These are phyloP conservation scores for Heliocidaris tuberculata DNA, from an alignment of 35 echinoderm and acorn worm genomes.

Conservation along the genomic window DNA sequence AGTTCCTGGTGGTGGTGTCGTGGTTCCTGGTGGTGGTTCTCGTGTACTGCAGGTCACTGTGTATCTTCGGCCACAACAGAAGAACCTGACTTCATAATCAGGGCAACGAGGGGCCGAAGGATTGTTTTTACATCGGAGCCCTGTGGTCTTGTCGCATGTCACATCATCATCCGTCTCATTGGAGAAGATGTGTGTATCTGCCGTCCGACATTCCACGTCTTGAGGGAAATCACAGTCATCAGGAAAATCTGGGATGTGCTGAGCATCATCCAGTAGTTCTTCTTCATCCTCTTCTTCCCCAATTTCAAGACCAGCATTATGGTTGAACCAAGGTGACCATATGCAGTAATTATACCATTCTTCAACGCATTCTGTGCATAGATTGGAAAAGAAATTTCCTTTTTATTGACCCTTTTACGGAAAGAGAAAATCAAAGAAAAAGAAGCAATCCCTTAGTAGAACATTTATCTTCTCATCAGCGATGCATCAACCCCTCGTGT, in stretches of 20 bases:
- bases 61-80: conserved; percentile 8
- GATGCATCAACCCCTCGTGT: no score
- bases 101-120: neutral
- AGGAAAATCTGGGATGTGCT: neutral
- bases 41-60: neutral
- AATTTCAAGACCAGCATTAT: neutral
- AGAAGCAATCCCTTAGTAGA: no score
- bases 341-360: neutral
- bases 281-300: neutral
- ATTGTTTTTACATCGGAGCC: neutral
- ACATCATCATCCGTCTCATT: neutral
- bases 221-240: neutral
- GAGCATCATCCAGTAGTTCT: neutral
- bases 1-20: neutral
- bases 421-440: no score
- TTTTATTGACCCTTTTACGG: no score
- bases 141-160: neutral
- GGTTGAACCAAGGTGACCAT: neutral
- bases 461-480: no score
- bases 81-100: conserved; percentile 20
- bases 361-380: neutral
- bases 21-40: neutral
- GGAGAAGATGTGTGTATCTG: neutral
- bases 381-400: no score
- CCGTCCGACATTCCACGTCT: neutral